phyloP scores from a whole-genome alignment of 2,888 invertebrate species.

The Drosophila sordidapex region DNA sequence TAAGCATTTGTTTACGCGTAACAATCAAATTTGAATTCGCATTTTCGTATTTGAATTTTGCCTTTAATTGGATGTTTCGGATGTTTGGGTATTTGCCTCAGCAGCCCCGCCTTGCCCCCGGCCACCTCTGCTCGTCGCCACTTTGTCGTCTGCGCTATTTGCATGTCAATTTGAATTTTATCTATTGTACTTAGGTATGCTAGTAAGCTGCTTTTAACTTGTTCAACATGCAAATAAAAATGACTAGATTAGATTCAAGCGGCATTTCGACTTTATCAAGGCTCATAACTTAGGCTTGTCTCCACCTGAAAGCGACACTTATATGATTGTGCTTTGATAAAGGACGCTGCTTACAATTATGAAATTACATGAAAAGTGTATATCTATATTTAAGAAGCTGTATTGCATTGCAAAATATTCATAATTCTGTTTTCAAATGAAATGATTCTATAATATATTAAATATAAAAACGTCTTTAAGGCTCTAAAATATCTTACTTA shows the following conservation, averaged over 20 bases:
- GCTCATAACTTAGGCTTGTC: conserved; percentile 3
- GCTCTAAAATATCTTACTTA: neutral
- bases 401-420: neutral
- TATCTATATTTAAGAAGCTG: neutral
- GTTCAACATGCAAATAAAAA: conserved; percentile 72
- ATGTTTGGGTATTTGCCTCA: conserved; percentile 26
- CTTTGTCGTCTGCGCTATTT: conserved; percentile 58
- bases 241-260: conserved; percentile 59
- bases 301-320: conserved; percentile 14
- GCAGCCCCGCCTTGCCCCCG: neutral
- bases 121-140: neutral
- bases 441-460: too few species aligned
- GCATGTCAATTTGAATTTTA: conserved; percentile 78
- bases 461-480: neutral
- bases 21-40: conserved; percentile 80
- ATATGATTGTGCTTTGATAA: neutral
- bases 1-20: conserved; percentile 81
- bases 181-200: conserved; percentile 59
- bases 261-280: conserved; percentile 18
- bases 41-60: conserved; percentile 69
- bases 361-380: neutral
- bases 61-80: conserved; percentile 78
- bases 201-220: conserved; percentile 70
- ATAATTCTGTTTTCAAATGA: neutral
- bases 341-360: neutral